A percentile compares a stretch with the other conserved stretches of the same genome.
Evolutionary conservation across 2,113 vertebrate species (phyloP).

Genomic region (Gracilinanus agilis): DNA sequence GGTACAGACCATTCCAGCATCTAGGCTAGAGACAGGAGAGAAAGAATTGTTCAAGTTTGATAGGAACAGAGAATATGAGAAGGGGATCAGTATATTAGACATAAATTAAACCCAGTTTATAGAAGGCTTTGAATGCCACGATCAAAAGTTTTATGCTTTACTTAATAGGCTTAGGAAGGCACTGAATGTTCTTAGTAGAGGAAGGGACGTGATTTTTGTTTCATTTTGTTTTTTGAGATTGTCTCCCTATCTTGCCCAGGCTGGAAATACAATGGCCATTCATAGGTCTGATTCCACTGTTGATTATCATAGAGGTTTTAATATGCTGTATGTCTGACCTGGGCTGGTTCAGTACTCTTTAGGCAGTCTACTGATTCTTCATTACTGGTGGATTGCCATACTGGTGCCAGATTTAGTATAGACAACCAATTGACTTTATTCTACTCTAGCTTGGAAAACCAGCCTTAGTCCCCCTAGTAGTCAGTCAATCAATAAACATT

Average conservation of each 20-base stretch:
- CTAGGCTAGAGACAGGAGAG: not conserved
- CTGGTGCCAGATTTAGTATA: too few relatives aligned
- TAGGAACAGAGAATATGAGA: not conserved
- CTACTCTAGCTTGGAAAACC: not conserved
- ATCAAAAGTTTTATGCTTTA: not conserved
- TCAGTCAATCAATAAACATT: not conserved
- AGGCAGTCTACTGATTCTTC: not conserved
- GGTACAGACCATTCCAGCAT: not conserved
- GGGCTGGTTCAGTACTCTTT: not conserved
- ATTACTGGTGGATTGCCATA: too few relatives aligned
- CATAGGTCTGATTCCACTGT: not conserved
- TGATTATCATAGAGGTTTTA: not conserved
- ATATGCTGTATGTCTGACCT: not conserved
- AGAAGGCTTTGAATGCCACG: not conserved
- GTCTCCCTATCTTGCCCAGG: not conserved
- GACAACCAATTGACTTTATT: not conserved
- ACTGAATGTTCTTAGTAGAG: not conserved
- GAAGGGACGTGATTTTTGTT: not conserved
- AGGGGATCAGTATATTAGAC: not conserved
- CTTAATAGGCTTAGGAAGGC: not conserved
- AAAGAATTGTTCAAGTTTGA: not conserved
- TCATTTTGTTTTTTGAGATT: not conserved
- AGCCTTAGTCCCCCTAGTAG: not conserved
- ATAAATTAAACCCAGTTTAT: not conserved
- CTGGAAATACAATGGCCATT: not conserved